Base-by-base conservation (phyloP, 2,797 vertebrate genomes). In the Muscicapa comitata region DNA sequence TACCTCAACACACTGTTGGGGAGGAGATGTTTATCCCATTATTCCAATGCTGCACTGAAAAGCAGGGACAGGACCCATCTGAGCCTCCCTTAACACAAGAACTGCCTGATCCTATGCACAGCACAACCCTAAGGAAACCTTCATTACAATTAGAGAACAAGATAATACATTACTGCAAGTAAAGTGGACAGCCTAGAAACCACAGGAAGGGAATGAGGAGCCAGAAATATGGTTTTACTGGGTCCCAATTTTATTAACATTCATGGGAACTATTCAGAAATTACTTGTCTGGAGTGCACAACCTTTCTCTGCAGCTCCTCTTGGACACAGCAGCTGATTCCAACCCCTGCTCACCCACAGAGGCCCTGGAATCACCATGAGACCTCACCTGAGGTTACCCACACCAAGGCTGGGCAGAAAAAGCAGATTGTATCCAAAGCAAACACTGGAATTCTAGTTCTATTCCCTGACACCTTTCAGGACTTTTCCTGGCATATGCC, bases 221-320 rank as follows among this genome's bases (percentile, higher is more conserved):
- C 29, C 88, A 95, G 67, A 84, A 95, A 88, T 61, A 55, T 0
- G 2, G 67, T 95, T 94, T 85, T 45, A 31, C 59, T 84, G 63
- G 74, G 55, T 86, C 80, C 83, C 74, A 92, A 90, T 93, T 79
- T 76, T 54, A 91, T 91, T 92, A 91, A 53, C 43, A 37, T 43
- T 78, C 24, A 3, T 8, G 48, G 63, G 74, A 96, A 76, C 20
- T 13, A 62, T 29, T 65, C 66, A 66, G 70, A 62, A 72, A 80
- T n/a, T 2, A 63, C 25, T 62, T n/a, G 33, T 29, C 21, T 2
- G 2, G 47, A 66, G 63, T 13, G 29, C 13, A 4, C 0, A 0
- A 75, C 29, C 48, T 58, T 40, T 37, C 73, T 29, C 13, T 48
- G 40, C 43, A 31, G 29, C 13, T 66, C 26, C 73, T 71, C 42